These are phyloP conservation scores for Nothoprocta pentlandii DNA, from an alignment of 2,113 vertebrate species.

Conservation along the genomic window DNA sequence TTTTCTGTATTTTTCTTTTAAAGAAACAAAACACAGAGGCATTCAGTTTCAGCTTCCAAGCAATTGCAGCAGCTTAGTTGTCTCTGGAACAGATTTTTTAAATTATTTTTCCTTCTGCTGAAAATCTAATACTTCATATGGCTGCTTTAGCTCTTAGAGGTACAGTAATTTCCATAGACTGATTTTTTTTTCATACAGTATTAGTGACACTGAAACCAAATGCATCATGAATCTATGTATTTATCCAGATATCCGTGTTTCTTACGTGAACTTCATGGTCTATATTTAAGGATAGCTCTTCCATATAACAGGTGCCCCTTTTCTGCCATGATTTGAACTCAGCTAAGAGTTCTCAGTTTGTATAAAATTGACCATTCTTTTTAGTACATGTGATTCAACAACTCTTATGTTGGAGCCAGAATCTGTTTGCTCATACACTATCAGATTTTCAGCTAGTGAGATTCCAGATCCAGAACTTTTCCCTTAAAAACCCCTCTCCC, in stretches of 20 bases:
- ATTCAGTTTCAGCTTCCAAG: not conserved
- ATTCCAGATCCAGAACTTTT: not conserved
- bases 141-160: not conserved
- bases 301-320: not conserved
- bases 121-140: not conserved
- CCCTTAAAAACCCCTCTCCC: not conserved
- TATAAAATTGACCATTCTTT: not conserved
- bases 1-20: not conserved
- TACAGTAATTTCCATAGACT: not conserved
- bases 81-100: not conserved
- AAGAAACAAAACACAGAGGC: not conserved
- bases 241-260: not conserved
- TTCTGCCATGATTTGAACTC: not conserved
- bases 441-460: not conserved
- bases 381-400: not conserved
- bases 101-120: not conserved
- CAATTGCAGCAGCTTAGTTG: not conserved
- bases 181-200: not conserved
- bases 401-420: not conserved
- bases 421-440: not conserved
- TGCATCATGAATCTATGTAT: not conserved
- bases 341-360: not conserved
- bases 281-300: not conserved
- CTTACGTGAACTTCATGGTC: not conserved
- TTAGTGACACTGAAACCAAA: not conserved